Percentiles rank a stretch among this genome's conserved stretches.
Conservation (phyloP, 2,888 invertebrate genomes). For the Cataglyphis cursor region DNA sequence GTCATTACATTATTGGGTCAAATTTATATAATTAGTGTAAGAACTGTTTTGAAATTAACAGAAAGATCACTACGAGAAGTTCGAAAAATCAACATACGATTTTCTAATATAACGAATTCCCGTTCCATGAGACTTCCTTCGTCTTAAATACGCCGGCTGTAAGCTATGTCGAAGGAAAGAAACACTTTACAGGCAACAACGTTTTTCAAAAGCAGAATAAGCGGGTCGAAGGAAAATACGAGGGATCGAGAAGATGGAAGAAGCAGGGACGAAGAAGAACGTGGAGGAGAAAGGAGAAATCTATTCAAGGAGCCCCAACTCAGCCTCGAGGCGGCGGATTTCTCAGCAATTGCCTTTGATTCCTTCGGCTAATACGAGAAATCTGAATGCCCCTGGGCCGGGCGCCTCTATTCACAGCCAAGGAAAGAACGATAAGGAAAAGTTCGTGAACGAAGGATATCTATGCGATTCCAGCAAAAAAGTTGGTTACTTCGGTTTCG, state of each 20-base stretch:
- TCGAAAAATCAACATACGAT: conserved; percentile 21
- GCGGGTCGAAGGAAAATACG: conserved; percentile 6
- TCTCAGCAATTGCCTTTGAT: conserved; percentile 76
- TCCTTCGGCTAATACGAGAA: conserved; percentile 71
- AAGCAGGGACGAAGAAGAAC: conserved; percentile 27
- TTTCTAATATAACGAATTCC: conserved; percentile 21
- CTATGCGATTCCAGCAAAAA: conserved; percentile 44
- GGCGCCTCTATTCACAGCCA: conserved; percentile 31
- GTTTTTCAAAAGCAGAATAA: conserved; percentile 65
- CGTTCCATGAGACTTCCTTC: conserved; percentile 20
- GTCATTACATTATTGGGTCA: neutral
- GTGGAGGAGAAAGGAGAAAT: conserved; percentile 45
- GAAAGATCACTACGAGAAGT: neutral
- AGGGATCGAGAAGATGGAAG: neutral
- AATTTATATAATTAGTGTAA: neutral
- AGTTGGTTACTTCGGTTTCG: neutral
- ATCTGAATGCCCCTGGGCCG: conserved; percentile 67
- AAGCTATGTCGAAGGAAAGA: conserved; percentile 42
- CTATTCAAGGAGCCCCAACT: conserved; percentile 64
- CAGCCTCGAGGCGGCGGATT: conserved; percentile 61
- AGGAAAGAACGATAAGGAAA: conserved; percentile 45
- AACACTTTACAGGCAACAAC: conserved; percentile 68
- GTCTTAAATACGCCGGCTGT: conserved; percentile 62
- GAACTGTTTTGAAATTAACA: conserved; percentile 24
- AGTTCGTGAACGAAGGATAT: conserved; percentile 14